Evolutionary conservation across 1,140 invertebrate genomes (phyloP).

Genomic region (Muscidifurax raptorellus): DNA sequence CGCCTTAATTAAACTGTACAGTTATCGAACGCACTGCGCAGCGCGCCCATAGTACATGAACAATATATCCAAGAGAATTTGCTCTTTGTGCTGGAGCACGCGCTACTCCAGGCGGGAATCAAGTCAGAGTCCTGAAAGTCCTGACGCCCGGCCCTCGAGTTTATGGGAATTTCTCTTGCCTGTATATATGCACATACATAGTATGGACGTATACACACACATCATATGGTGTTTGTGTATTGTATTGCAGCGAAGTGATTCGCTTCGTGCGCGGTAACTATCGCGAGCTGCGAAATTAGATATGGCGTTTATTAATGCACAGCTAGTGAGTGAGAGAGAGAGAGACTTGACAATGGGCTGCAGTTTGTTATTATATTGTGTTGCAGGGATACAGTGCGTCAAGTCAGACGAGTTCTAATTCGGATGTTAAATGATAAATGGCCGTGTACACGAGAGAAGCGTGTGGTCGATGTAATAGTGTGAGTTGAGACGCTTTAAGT

Average conservation of each 20-base stretch:
- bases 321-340: not conserved
- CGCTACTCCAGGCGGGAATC: not conserved
- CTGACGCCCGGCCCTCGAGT: not conserved
- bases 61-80: conserved; percentile 52
- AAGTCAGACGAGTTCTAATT: not conserved
- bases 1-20: conserved; percentile 67
- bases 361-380: too few relatives aligned
- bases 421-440: not conserved
- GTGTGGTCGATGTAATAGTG: too few relatives aligned
- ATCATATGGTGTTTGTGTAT: not conserved
- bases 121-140: not conserved
- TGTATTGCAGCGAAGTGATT: not conserved
- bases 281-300: conserved; percentile 9
- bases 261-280: not conserved
- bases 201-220: too few relatives aligned
- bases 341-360: too few relatives aligned
- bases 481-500: too few relatives aligned
- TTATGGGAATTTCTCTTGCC: not conserved
- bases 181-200: not conserved
- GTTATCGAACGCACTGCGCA: conserved; percentile 62
- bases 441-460: not conserved
- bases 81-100: conserved; percentile 16
- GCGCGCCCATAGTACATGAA: not conserved
- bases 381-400: not conserved
- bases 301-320: conserved; percentile 17